Conservation (phyloP, 2,113 vertebrate species). For the Bubo bubo region DNA sequence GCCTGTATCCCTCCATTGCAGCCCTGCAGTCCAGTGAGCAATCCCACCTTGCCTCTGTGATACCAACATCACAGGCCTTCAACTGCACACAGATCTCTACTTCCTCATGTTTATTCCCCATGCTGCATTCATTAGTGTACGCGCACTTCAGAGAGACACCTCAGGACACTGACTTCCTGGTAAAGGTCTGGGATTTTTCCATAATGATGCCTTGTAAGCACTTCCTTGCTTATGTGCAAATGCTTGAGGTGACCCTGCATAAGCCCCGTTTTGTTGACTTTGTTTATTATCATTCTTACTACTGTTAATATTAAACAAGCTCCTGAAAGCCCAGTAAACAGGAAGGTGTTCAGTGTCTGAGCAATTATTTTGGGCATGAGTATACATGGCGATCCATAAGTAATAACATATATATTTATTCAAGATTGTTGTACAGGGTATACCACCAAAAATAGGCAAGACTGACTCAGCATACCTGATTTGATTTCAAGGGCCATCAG, state of each 20-base stretch:
- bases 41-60: background rate
- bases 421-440: background rate
- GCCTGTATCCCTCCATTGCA: background rate
- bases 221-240: background rate
- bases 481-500: background rate
- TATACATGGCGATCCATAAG: background rate
- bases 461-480: background rate
- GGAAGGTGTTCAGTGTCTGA: background rate
- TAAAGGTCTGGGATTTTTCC: background rate
- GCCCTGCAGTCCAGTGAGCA: background rate
- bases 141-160: background rate
- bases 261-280: background rate
- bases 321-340: background rate
- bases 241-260: background rate
- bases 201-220: background rate
- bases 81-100: background rate
- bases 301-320: background rate
- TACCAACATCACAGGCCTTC: background rate
- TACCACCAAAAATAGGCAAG: background rate
- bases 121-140: background rate
- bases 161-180: background rate
- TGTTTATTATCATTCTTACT: background rate
- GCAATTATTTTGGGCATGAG: background rate
- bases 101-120: background rate
- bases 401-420: constrained; percentile 22